These are phyloP conservation scores for Vulpes ferrilata DNA, from an alignment of 2,113 vertebrate species.

Conservation along the genomic window DNA sequence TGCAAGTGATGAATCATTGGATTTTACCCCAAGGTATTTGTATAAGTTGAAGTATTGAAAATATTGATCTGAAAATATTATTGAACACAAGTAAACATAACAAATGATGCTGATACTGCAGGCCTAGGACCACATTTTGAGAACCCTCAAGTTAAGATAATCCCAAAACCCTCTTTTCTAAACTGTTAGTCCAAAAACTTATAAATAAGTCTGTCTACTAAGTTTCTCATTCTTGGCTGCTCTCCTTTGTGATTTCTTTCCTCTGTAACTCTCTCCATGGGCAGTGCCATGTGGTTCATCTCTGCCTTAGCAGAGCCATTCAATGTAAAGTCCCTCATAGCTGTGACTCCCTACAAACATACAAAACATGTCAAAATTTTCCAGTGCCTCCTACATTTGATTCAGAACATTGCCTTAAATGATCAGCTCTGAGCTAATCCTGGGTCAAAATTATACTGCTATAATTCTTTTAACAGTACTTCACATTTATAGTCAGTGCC, in stretches of 20 bases:
- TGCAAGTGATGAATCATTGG: not conserved
- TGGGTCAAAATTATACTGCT: not conserved
- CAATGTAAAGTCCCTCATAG: not conserved
- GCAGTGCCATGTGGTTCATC: rapidly evolving
- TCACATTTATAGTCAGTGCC: not conserved
- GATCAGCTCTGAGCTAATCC: not conserved
- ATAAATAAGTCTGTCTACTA: not conserved
- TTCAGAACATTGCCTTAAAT: not conserved
- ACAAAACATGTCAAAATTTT: not conserved
- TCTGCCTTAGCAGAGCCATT: not conserved
- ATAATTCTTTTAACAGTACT: not conserved
- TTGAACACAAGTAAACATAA: not conserved
- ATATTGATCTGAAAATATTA: not conserved
- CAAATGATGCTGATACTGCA: not conserved
- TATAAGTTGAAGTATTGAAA: not conserved
- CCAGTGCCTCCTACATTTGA: not conserved
- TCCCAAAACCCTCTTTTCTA: not conserved
- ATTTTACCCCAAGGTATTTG: not conserved
- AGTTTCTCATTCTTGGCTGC: not conserved
- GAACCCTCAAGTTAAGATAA: not conserved
- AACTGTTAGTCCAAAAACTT: not conserved
- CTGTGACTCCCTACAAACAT: not conserved
- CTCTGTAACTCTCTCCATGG: not conserved
- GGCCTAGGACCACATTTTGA: not conserved
- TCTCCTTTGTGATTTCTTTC: not conserved